These are phyloP conservation scores for Pangasius djambal DNA, from an alignment of 2,797 vertebrate species.

Conservation along the genomic window DNA sequence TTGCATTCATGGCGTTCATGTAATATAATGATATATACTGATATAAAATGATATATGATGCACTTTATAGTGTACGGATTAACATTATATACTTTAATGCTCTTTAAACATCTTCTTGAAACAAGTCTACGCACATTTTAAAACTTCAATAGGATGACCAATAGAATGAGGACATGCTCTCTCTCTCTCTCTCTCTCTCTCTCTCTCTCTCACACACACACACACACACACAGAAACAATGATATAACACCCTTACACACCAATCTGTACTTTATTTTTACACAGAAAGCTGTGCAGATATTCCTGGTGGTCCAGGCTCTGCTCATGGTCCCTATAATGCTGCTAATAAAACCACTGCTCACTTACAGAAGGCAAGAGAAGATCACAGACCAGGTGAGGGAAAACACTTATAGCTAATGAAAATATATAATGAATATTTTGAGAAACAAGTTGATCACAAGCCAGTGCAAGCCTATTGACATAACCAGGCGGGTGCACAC, in stretches of 20 bases:
- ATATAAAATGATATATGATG: not conserved
- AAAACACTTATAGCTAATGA: not conserved
- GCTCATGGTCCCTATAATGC: slow-evolving; percentile 61
- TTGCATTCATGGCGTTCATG: not conserved
- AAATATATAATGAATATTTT: not conserved
- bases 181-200: not conserved
- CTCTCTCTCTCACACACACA: no score
- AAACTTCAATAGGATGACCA: not conserved
- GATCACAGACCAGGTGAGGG: slow-evolving; percentile 45
- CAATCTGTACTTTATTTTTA: not conserved
- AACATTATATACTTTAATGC: not conserved
- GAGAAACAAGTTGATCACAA: not conserved
- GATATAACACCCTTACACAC: not conserved
- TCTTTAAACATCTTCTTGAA: not conserved
- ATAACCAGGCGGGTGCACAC: not conserved
- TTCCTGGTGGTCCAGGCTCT: slow-evolving; percentile 58
- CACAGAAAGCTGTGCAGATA: slow-evolving; percentile 59
- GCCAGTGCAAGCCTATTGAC: not conserved
- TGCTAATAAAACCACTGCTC: slow-evolving; percentile 60
- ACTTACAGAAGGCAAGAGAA: slow-evolving; percentile 52
- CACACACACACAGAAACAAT: not conserved
- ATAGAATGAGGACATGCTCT: not conserved
- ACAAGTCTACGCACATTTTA: not conserved
- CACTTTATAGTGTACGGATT: not conserved
- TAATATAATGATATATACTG: not conserved